Conservation (phyloP, 2,797 vertebrate species). For the Poecilia picta region DNA sequence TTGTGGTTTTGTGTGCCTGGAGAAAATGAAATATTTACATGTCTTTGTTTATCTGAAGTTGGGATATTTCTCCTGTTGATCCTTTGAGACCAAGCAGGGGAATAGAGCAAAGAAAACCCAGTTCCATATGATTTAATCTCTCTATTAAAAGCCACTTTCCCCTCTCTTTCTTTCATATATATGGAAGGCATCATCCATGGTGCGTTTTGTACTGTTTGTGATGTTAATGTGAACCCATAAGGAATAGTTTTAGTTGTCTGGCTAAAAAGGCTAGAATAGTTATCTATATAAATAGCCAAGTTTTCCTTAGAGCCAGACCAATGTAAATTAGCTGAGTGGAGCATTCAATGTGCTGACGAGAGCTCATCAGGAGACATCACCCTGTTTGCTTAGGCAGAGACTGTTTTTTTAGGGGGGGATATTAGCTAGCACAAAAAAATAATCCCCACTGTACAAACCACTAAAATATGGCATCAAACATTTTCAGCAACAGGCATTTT, state of each 20-base stretch:
- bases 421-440: slow-evolving; percentile 56
- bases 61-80: slow-evolving; percentile 45
- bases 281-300: slow-evolving; percentile 63
- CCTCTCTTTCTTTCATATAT: slow-evolving; percentile 43
- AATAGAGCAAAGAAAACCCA: slow-evolving; percentile 41
- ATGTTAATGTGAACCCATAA: slow-evolving; percentile 25
- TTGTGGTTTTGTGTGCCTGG: slow-evolving; percentile 56
- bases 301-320: slow-evolving; percentile 58
- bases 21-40: slow-evolving; percentile 67
- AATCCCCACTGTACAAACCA: slow-evolving; percentile 33
- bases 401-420: slow-evolving; percentile 26
- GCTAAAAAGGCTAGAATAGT: slow-evolving; percentile 45
- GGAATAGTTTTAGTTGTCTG: slow-evolving; percentile 27
- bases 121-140: slow-evolving; percentile 48
- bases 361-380: slow-evolving; percentile 70
- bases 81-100: slow-evolving; percentile 50
- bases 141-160: slow-evolving; percentile 30
- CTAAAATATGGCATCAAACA: slow-evolving; percentile 30
- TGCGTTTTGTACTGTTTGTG: slow-evolving; percentile 18
- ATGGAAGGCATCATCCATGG: slow-evolving; percentile 41
- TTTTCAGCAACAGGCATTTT: slow-evolving; percentile 22
- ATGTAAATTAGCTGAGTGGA: slow-evolving; percentile 68
- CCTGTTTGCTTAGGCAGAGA: slow-evolving; percentile 61
- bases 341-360: slow-evolving; percentile 59
- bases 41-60: slow-evolving; percentile 63